Evolutionary conservation across 2,797 vertebrate species (phyloP), one percentile per base, ranked within the genome.

Genomic region (Poecilia picta): DNA sequence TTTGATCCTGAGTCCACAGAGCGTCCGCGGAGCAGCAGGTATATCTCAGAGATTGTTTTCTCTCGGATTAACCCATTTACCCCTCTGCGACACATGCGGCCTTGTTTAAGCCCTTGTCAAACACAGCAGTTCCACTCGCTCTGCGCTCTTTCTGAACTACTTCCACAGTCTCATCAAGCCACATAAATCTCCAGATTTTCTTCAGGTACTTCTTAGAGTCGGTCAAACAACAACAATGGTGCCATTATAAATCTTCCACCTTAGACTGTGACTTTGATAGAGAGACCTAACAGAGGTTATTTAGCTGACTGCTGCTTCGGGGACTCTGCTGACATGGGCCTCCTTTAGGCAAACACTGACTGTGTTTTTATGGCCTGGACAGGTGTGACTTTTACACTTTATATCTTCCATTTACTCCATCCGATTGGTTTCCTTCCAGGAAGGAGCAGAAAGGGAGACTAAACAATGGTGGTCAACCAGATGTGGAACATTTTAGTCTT

Each of bases 221-320:
- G 94, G 94, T 95, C 95, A 95, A 95, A 96, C 82, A 95, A 94
- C 92, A 96, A 95, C 94, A 97, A 95, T 94, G 91, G 90, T 85
- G 72, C 80, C 82, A 90, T 43, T 82, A 88, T 94, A 85, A 92
- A 94, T 91, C 89, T 84, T 83, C 92, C 92, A 90, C 31, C 68
- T 93, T 90, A 90, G 92, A 93, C 86, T 85, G 91, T 16, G 25
- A 72, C 82, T 95, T 86, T 93, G 92, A 95, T 95, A 88, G 75
- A 33, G 55, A 82, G 94, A 83, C 79, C 82, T 78, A 85, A 79
- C 78, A 74, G 73, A 81, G 90, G 86, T 93, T 94, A 91, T 95
- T 93, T 94, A 91, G 85, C 87, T 83, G 91, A 89, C 91, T 83
- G 86, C 78, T 88, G 84, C 87, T 86, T 82, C 71, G 16, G 83